Evolutionary conservation across 1,140 invertebrate genomes (phyloP), one percentile per base, ranked within the genome.

Genomic region (Matsumurasca onukii): DNA sequence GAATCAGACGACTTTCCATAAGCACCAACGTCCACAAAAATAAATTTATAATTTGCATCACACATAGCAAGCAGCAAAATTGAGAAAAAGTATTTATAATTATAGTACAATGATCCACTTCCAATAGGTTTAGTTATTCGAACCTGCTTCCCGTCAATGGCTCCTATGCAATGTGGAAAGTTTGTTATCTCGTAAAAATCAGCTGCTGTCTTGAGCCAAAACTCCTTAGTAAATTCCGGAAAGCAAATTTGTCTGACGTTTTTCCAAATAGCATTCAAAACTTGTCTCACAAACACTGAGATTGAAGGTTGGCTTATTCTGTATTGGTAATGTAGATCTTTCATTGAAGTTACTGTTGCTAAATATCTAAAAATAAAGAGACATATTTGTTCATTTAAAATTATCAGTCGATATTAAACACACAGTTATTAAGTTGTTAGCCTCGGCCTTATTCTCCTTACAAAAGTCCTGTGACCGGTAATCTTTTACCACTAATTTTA

Each of bases 151-250:
- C 79, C 80, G 75, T 83, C 80, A 12, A 84, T 72, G 2, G 79
- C 79, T 31, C 78, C 79, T 29, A 82, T 66, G 71, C 79, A 81
- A 55, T 79, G 74, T 9, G 81, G 81, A 74, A 83, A 81, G 75
- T 81, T 77, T 45, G 63, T 49, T 45, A 49, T 48, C 39, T 49
- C 25, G 39, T 49, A 63, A 45, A 63, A 63, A 63, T 45, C 61
- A 31, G 30, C 61, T 63, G 61, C 55, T 3, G 49, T 52, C 49
- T 63, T 63, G 3, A 63, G 67, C 73, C 74, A 78, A 51, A 74
- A 55, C 48, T 75, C 71, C 70, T 71, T 55, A 59, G 66, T 45
- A 45, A 48, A 48, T 49, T 66, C 63, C 24, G 31, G 31, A 48
- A 49, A 29, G 24, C 22, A 62, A 65, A 68, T 49, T 65, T 70